Percentiles rank a stretch among this genome's conserved stretches.
phyloP scores from a whole-genome alignment of 2,888 invertebrate genomes.

The Drosophila fulvimacula region DNA sequence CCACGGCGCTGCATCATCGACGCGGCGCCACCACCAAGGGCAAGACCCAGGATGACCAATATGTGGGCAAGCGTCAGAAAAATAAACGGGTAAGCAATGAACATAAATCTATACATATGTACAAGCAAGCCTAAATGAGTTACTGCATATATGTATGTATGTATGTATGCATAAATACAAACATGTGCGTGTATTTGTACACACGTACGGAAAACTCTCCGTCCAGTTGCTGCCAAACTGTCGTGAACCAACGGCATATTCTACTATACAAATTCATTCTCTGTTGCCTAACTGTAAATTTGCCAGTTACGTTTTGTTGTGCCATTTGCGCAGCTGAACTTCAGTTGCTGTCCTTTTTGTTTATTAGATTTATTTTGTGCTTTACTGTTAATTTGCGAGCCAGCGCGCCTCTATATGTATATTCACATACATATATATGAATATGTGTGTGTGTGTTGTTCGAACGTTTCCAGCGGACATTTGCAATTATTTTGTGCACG shows the following conservation, averaged over 20 bases:
- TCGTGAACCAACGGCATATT: neutral
- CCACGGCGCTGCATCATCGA: conserved; percentile 41
- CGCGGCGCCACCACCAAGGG: conserved; percentile 68
- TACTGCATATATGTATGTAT: no score
- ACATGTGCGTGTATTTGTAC: neutral
- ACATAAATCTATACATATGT: neutral
- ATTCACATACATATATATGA: neutral
- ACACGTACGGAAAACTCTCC: neutral
- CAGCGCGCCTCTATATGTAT: neutral
- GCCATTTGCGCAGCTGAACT: neutral
- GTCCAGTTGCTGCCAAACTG: neutral
- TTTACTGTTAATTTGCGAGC: conserved; percentile 11
- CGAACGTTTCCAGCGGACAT: conserved; percentile 14
- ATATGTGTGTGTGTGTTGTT: conserved; percentile 6
- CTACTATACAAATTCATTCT: neutral
- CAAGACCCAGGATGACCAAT: conserved; percentile 73
- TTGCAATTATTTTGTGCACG: conserved; percentile 21
- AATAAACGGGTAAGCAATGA: conserved; percentile 68
- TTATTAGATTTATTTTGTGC: conserved; percentile 7
- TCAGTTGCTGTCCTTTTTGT: neutral
- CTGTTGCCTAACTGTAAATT: neutral
- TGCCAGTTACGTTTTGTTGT: neutral
- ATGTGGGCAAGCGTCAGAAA: conserved; percentile 75
- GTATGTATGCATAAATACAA: neutral
- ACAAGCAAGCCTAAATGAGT: no score